Evolutionary conservation across 2,113 vertebrate genomes (phyloP).

Genomic region (Holacanthus passer): DNA sequence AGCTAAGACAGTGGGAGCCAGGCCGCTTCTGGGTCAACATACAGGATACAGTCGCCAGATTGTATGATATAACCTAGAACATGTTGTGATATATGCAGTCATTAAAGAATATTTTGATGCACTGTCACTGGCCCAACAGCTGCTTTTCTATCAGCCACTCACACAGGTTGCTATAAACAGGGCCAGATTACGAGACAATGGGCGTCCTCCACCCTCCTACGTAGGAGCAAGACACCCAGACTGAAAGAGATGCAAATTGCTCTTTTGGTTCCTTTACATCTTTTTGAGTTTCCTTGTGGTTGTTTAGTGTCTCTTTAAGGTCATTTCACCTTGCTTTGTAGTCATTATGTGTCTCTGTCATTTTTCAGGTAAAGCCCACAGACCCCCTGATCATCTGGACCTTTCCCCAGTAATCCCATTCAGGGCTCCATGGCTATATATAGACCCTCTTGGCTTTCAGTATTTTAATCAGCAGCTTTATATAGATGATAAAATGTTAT

Average conservation of each 20-base stretch:
- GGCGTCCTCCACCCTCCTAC: not conserved
- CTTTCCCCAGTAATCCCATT: not conserved
- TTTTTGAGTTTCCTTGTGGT: not conserved
- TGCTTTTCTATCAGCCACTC: not conserved
- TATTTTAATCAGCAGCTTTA: not conserved
- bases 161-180: not conserved
- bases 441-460: not conserved
- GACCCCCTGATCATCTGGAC: no score
- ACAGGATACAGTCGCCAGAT: not conserved
- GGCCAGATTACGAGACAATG: not conserved
- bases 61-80: not conserved
- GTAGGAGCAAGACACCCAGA: not conserved
- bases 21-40: constrained; percentile 19
- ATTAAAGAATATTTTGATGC: not conserved
- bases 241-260: not conserved
- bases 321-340: no score
- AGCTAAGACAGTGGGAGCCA: not conserved
- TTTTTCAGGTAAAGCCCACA: not conserved
- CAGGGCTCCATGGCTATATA: not conserved
- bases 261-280: not conserved
- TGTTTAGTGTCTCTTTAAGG: not conserved
- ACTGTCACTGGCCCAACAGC: not conserved
- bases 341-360: not conserved
- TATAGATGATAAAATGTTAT: constrained; percentile 10
- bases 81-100: not conserved